A percentile compares a stretch with the other conserved stretches of the same genome.
These are phyloP conservation scores for Hylia prasina DNA, from an alignment of 2,113 vertebrate genomes.

Conservation along the genomic window DNA sequence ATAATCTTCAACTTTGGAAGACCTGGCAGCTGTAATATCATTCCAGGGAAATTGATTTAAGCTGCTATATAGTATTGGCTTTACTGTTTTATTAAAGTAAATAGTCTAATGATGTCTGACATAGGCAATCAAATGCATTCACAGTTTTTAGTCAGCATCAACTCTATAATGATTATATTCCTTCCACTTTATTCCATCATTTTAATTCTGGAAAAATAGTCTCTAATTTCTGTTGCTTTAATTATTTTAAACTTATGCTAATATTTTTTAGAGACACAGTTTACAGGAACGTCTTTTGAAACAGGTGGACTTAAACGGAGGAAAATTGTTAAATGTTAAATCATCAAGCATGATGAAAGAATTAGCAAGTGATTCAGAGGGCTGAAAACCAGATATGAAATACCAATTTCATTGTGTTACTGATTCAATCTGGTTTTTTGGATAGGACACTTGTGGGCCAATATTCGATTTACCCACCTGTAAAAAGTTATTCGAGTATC, in stretches of 20 bases:
- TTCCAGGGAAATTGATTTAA: conserved; percentile 2
- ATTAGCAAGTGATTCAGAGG: background rate
- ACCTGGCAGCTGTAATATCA: background rate
- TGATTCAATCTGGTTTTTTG: background rate
- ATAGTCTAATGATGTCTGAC: conserved; percentile 9
- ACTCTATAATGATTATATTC: background rate
- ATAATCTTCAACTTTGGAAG: background rate
- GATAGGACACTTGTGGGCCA: background rate
- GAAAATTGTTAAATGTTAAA: background rate
- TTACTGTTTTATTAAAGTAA: conserved; percentile 23
- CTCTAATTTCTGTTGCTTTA: background rate
- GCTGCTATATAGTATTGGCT: background rate
- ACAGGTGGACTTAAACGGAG: background rate
- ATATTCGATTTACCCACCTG: background rate
- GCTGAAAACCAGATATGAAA: background rate
- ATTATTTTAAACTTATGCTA: background rate
- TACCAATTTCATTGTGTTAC: background rate
- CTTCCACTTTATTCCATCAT: background rate
- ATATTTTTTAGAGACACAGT: background rate
- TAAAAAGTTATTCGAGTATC: background rate
- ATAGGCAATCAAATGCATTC: background rate
- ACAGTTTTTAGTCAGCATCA: background rate
- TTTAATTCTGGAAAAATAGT: background rate
- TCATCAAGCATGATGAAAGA: background rate
- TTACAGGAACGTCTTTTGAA: background rate